Evolutionary conservation across 2,888 invertebrate genomes (phyloP).

Genomic region (Acrocyrtus sp.): DNA sequence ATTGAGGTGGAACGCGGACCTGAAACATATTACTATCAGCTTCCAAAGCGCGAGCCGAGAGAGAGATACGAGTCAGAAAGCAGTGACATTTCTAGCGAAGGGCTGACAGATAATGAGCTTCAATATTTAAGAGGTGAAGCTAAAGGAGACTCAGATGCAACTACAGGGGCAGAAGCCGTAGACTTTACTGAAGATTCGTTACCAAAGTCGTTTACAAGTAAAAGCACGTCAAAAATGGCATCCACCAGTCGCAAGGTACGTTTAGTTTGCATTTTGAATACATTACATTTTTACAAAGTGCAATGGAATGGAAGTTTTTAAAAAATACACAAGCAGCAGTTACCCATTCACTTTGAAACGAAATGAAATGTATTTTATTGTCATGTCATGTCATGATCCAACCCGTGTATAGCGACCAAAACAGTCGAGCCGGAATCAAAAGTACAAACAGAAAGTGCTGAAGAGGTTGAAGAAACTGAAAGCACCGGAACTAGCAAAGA

Average conservation of each 20-base stretch:
- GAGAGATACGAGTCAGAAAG: conserved; percentile 40
- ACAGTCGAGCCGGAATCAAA: conserved; percentile 18
- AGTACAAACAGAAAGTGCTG: conserved; percentile 30
- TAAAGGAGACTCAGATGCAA: conserved; percentile 1
- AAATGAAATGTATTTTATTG: not conserved
- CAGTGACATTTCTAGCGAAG: conserved; percentile 53
- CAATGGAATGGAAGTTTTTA: too few relatives aligned
- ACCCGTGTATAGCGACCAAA: too few relatives aligned
- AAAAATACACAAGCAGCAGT: too few relatives aligned
- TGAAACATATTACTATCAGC: conserved; percentile 42
- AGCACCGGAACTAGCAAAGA: conserved; percentile 45
- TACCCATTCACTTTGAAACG: too few relatives aligned
- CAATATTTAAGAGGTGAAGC: conserved; percentile 32
- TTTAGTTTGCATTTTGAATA: not conserved
- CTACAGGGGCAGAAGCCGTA: not conserved
- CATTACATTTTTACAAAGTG: too few relatives aligned
- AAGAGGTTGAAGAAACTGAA: conserved; percentile 39
- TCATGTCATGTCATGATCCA: too few relatives aligned
- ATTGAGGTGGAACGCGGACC: conserved; percentile 46
- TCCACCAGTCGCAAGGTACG: not conserved
- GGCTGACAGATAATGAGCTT: conserved; percentile 50
- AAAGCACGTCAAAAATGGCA: conserved; percentile 1
- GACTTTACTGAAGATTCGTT: conserved; percentile 7
- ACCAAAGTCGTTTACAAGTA: conserved; percentile 25
- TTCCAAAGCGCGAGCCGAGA: conserved; percentile 12